Conservation (phyloP, 1,140 invertebrate species). For the Drosophila sp. region DNA sequence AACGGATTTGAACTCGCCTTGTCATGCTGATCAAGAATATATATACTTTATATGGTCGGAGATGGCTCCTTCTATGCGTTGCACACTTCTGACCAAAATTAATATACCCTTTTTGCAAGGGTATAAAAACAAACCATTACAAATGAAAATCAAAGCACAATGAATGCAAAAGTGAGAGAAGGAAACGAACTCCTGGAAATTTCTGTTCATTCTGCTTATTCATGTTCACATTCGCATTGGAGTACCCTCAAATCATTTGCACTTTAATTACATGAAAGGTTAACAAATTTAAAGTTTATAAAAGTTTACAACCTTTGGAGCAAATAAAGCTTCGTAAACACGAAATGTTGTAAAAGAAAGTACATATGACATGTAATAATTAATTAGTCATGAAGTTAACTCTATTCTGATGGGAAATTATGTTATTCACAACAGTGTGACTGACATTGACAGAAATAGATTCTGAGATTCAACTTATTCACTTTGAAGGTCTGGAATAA, state of each 20-base stretch:
- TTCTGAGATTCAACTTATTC: too few species aligned
- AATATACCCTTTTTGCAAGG: too few species aligned
- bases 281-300: neutral
- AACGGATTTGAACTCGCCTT: too few species aligned
- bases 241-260: neutral
- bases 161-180: neutral
- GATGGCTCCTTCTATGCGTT: too few species aligned
- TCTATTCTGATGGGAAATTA: too few species aligned
- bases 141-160: slow-evolving; percentile 11
- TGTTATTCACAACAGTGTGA: too few species aligned
- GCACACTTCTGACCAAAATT: too few species aligned
- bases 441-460: too few species aligned
- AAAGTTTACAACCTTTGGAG: neutral
- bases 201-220: neutral
- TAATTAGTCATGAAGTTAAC: neutral
- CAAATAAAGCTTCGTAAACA: neutral
- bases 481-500: too few species aligned
- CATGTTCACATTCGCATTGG: neutral
- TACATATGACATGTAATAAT: neutral
- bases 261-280: neutral
- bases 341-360: neutral
- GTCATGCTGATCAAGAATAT: too few species aligned
- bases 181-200: neutral
- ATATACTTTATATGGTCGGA: too few species aligned
- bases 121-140: too few species aligned